A percentile compares a stretch with the other conserved stretches of the same genome.
Conservation (phyloP, 1,140 invertebrate genomes). For the Tetraneura akinire region DNA sequence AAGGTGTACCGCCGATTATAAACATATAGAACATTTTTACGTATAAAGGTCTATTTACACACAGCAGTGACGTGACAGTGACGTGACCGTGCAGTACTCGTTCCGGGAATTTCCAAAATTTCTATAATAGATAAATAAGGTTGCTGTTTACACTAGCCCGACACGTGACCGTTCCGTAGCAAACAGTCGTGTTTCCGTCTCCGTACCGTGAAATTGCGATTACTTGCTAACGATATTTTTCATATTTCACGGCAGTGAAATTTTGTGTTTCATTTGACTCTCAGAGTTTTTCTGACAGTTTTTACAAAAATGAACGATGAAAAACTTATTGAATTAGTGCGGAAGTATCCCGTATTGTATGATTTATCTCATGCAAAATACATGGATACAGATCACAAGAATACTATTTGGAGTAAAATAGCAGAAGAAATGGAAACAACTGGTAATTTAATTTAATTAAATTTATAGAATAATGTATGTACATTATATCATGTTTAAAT, state of each 20-base stretch:
- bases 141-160: too few relatives aligned
- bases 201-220: not conserved
- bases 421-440: not conserved
- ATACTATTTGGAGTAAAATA: slow-evolving; percentile 1
- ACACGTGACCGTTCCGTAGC: not conserved
- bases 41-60: too few relatives aligned
- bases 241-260: not conserved
- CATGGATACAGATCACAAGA: not conserved
- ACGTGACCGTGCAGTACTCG: too few relatives aligned
- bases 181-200: not conserved
- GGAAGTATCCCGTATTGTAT: too few relatives aligned
- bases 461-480: too few relatives aligned
- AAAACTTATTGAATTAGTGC: not conserved
- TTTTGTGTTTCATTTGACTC: not conserved
- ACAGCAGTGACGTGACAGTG: too few relatives aligned
- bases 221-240: not conserved
- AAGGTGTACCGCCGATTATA: too few relatives aligned
- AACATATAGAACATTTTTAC: too few relatives aligned
- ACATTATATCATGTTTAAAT: not conserved
- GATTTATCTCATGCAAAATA: too few relatives aligned
- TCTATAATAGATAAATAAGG: too few relatives aligned
- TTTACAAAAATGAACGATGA: not conserved
- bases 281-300: not conserved
- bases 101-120: too few relatives aligned
- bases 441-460: too few relatives aligned